Base-by-base conservation (phyloP, 1,140 invertebrate species). In the Zaprionus nigranus region DNA sequence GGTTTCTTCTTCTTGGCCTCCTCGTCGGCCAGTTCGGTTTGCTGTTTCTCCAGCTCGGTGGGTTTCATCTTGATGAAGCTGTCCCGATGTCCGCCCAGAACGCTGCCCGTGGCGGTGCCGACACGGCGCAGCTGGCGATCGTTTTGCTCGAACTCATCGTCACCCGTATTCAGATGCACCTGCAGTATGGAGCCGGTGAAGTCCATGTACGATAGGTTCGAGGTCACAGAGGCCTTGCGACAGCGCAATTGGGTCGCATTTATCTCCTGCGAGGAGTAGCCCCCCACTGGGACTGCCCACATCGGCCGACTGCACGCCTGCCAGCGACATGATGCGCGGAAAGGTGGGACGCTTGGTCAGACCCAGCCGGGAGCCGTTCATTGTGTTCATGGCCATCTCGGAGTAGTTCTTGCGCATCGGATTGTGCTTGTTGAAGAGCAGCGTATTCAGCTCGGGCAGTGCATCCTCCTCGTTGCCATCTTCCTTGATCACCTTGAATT, bases 121-220 rank as follows among this genome's bases (percentile, higher is more conserved):
- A 93, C 91, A 15, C 92, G 90, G 58, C 90, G 79, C 60, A 93
- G 60, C 24, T 90, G 91, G 15, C 88, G 87, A 78, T 93, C 92
- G 36, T 93, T 88, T 26, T 82, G 81, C 79, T 93, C 92, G 62
- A 92, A 90, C 69, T 93, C 92, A 40, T 88, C 91, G 65, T 93
- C 92, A 22, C 92, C 92, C 34, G 82, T 88, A 92, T 95, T 94
- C 59, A 95, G 86, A 92, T 95, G 95, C 65, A 96, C 91, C 75
- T 95, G 95, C 46, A 95, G 91, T 83, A 95, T 95, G 60, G 95
- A 95, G 54, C 95, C 95, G 54, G 95, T 96, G 85, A 96, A 95
- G 91, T 96, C 95, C 93, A 96, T 94, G 72, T 95, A 94, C 1
- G 95, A 96, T 57, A 96, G 94, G 87, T 95, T 95, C 11, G 95